Percentiles rank a stretch among this genome's conserved stretches.
Conservation (phyloP, 2,797 vertebrate genomes). For the Crocidura indochinensis region DNA sequence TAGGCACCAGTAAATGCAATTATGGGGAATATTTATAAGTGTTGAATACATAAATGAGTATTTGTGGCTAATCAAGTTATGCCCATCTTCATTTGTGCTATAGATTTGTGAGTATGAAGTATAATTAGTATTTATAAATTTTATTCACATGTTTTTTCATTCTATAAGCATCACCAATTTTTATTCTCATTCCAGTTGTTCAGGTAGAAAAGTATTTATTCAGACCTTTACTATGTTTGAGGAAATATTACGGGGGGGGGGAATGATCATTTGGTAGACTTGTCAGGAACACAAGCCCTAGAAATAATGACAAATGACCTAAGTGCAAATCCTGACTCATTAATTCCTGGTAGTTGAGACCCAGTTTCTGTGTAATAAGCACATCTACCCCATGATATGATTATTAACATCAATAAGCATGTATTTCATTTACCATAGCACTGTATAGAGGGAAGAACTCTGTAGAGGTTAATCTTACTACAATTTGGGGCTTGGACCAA, state of each 20-base stretch:
- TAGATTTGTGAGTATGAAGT: background rate
- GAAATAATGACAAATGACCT: background rate
- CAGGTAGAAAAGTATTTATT: conserved; percentile 29
- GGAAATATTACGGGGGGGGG: background rate
- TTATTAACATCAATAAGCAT: background rate
- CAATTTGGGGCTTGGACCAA: background rate
- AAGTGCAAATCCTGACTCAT: background rate
- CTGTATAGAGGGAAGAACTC: background rate
- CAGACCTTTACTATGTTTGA: background rate
- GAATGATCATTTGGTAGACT: background rate
- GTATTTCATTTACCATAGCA: too few species aligned
- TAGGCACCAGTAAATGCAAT: background rate
- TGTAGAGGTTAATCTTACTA: background rate
- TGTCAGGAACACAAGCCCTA: background rate
- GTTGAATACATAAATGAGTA: background rate
- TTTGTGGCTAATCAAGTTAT: background rate
- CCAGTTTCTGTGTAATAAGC: background rate
- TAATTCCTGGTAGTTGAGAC: background rate
- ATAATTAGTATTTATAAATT: background rate
- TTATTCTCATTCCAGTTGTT: conserved; percentile 38
- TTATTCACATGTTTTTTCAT: conserved; percentile 12
- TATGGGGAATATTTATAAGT: background rate
- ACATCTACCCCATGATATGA: background rate
- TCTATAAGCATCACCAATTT: background rate
- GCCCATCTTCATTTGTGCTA: background rate